Conservation (phyloP, 2,888 invertebrate species). For the Axea sp. region DNA sequence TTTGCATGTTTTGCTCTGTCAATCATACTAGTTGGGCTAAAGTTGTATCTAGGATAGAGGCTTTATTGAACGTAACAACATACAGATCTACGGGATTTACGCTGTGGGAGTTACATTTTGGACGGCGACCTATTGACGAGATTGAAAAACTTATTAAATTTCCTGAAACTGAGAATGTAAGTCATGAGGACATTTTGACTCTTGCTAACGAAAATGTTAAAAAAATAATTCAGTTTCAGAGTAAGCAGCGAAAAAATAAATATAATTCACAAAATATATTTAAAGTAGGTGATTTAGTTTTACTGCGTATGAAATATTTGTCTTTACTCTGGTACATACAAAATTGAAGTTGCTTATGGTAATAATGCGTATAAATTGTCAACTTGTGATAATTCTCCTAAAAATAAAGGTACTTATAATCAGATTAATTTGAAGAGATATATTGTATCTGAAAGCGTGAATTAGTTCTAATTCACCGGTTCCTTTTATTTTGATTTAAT, state of each 20-base stretch:
- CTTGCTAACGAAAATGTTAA: background rate
- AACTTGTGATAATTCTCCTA: no score
- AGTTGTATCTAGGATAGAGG: background rate
- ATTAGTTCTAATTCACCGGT: no score
- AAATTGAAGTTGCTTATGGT: background rate
- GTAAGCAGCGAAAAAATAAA: background rate
- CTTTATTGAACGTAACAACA: background rate
- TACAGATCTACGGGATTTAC: background rate
- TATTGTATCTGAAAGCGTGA: no score
- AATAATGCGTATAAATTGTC: no score
- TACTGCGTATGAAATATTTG: background rate
- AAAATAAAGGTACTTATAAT: no score
- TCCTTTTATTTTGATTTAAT: no score
- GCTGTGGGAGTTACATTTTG: background rate
- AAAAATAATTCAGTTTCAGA: background rate
- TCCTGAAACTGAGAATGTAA: background rate
- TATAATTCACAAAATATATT: background rate
- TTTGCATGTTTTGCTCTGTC: background rate
- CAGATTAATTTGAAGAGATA: no score
- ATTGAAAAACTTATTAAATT: background rate
- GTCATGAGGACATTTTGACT: background rate
- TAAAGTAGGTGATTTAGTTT: background rate
- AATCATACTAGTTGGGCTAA: background rate
- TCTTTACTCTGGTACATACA: conserved; percentile 6
- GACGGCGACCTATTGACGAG: background rate